Evolutionary conservation across 2,797 vertebrate species (phyloP), one percentile per base, ranked within the genome.

Genomic region (Ibycter americanus): DNA sequence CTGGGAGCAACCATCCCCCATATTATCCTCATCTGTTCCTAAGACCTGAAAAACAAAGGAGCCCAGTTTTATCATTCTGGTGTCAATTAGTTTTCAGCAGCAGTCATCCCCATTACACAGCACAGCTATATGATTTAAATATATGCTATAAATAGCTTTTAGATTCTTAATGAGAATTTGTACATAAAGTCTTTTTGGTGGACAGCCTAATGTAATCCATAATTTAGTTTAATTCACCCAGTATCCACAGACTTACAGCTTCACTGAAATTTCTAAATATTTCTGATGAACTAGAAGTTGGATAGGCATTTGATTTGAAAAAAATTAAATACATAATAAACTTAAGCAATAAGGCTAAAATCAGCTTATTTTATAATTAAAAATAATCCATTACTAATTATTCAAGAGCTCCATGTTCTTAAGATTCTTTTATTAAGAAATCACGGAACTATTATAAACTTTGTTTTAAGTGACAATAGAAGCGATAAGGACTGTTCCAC

Each of bases 1-100:
- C 95, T 98, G 98, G 89, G 98, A 98, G 91, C 98, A 98, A 44
- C 97, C 97, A 83, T 98, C 97, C 83, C 97, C 98, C 98, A 98
- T 97, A 77, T 95, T 97, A 93, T 97, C 97, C 79, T 98, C 98
- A 97, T 98, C 97, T 92, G 97, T 70, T 97, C 97, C 91, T 93
- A 98, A 96, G 63, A 97, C 98, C 98, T 99, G 96, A 89, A 95
- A 91, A 47, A 90, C 52, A 95, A 52, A 92, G 88, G 40, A 90
- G 51, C 27, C 44, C 6, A 66, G 20, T 56, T 96, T 92, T 83
- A 88, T 31, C 73, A 84, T 76, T 76, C 27, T 76, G 29, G 76
- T 52, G 27, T 85, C 84, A 65, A 31, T 47, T 42, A 52, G 29
- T 79, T 91, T 92, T 36, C 80, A 82, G 15, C 0, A 83, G 46